A percentile compares a stretch with the other conserved stretches of the same genome.
phyloP scores from a whole-genome alignment of 1,140 invertebrate genomes.

The Arion vulgaris region DNA sequence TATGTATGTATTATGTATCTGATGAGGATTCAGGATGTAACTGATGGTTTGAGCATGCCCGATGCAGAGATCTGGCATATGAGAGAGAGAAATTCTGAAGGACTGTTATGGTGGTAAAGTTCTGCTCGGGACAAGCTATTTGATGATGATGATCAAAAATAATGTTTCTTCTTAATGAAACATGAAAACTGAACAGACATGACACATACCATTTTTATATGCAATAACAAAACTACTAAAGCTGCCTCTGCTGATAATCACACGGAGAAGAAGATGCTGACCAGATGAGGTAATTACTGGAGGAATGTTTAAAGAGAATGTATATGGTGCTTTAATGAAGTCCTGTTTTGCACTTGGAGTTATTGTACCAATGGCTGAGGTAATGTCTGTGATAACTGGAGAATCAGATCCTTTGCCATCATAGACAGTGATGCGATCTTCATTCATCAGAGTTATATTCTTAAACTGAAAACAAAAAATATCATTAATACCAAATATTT shows the following conservation, averaged over 20 bases:
- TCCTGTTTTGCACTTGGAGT: not conserved
- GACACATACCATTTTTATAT: slow-evolving; percentile 4
- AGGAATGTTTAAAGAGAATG: slow-evolving; percentile 7
- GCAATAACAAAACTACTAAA: not conserved
- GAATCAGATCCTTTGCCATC: not conserved
- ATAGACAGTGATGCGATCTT: slow-evolving; percentile 7
- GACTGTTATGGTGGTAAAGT: too few relatives aligned
- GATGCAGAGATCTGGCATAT: too few relatives aligned
- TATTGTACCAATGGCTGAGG: not conserved
- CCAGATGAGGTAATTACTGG: slow-evolving; percentile 26
- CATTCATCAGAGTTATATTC: not conserved
- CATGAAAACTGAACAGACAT: too few relatives aligned
- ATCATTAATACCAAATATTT: too few relatives aligned
- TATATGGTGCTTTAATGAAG: not conserved
- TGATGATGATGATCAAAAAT: too few relatives aligned
- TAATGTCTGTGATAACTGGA: slow-evolving; percentile 8
- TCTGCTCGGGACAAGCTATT: too few relatives aligned
- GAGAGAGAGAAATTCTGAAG: too few relatives aligned
- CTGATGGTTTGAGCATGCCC: too few relatives aligned
- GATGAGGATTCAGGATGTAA: too few relatives aligned
- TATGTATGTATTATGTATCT: too few relatives aligned
- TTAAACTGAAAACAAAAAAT: not conserved
- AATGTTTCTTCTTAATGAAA: too few relatives aligned
- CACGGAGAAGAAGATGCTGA: slow-evolving; percentile 7
- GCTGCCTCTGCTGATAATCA: slow-evolving; percentile 7